Base-by-base conservation (phyloP, 2,888 invertebrate genomes). In the Charanyca ferruginea region DNA sequence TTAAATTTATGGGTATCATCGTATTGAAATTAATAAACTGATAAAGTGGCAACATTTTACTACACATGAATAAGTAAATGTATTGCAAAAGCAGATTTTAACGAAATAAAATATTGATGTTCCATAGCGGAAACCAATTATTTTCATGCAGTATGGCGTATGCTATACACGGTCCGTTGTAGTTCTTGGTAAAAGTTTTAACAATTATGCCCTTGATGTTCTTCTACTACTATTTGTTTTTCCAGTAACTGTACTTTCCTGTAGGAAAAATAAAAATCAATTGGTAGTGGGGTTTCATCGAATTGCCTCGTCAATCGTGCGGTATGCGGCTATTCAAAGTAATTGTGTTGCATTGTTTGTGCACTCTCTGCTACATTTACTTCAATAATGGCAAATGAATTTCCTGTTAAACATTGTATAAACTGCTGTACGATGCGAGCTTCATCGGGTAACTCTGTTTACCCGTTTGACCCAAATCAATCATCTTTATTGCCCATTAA, bases 181-280 rank as follows among this genome's bases (percentile, higher is more conserved):
- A 53, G 23, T 81, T 81, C 80, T 62, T 48, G 51, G 80, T 69
- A 81, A 66, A 72, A 45, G 23, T 72, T 53, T 54, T 58, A 68
- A 68, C 68, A 61, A 66, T 67, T 53, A 53, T 59, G 60, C 58
- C 76, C 66, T 70, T 73, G 73, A 59, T 71, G 64, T 67, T n/a
- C n/a, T n/a, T n/a, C n/a, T n/a, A n/a, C n/a, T n/a, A 73, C 69
- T 70, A 63, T 70, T 76, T 65, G 52, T 73, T 53, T 57, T 77
- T 70, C 67, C 66, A 74, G 49, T 66, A 69, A 71, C 49, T 20
- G 23, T 35, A 45, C 35, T 65, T 62, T 64, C 57, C 53, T 45
- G 62, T 66, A 72, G 51, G 35, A 55, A 62, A 64, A 59, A 52
- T 67, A 73, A 77, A 79, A 79, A 70, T 64, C 77, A 66, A 79